Percentiles rank a stretch among this genome's conserved stretches.
Evolutionary conservation across 1,140 invertebrate genomes (phyloP).

Genomic region (Drosophila bifasciata): DNA sequence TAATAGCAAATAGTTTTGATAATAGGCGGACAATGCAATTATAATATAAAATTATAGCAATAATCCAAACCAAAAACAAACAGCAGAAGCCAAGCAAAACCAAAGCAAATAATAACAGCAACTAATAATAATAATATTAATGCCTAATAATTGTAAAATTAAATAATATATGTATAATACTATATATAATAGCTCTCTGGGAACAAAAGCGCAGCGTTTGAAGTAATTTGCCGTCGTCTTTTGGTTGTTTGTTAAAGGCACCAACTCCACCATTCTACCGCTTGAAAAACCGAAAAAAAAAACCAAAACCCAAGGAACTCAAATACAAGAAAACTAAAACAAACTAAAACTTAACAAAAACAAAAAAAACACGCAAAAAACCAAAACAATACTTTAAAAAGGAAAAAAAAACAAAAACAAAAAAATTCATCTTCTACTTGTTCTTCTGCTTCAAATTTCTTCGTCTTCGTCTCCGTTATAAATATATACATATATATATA

Average conservation of each 20-base stretch:
- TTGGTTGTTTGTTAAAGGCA: conserved; percentile 37
- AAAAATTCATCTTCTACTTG: conserved; percentile 45
- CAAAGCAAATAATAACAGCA: too few relatives aligned
- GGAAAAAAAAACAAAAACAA: conserved; percentile 20
- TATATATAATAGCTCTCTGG: conserved; percentile 41
- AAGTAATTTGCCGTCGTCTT: conserved; percentile 51
- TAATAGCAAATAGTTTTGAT: conserved; percentile 19
- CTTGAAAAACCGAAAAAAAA: conserved; percentile 3
- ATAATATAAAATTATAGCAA: conserved; percentile 15
- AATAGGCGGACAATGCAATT: conserved; percentile 32
- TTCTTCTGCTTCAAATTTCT: conserved; percentile 58
- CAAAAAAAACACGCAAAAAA: conserved; percentile 7
- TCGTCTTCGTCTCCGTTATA: conserved; percentile 60
- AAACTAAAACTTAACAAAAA: conserved; percentile 19
- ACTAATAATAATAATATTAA: conserved; percentile 5
- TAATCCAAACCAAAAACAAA: neutral
- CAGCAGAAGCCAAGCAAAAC: too few relatives aligned
- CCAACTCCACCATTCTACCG: neutral
- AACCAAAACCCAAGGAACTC: conserved; percentile 7
- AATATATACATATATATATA: conserved; percentile 20
- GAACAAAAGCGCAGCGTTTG: conserved; percentile 49
- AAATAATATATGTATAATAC: conserved; percentile 4
- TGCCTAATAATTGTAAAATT: conserved; percentile 16
- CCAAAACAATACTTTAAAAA: conserved; percentile 15
- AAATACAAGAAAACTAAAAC: conserved; percentile 5